Conservation (phyloP, 2,888 invertebrate species). For the Gryllus longicercus region DNA sequence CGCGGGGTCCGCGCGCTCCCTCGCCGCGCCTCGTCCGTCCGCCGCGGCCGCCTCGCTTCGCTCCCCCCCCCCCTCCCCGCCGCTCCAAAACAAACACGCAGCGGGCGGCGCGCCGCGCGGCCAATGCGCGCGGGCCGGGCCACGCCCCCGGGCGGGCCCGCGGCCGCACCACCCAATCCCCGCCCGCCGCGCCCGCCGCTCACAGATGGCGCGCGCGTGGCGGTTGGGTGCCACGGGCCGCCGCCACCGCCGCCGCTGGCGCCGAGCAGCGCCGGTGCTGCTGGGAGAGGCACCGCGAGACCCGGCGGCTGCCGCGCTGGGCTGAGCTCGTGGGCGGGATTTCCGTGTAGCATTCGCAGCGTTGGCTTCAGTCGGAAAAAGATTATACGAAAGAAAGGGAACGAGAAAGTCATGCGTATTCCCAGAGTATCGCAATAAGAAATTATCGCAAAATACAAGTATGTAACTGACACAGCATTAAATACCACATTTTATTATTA, state of each 20-base stretch:
- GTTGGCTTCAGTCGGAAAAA: no score
- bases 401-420: no score
- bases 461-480: no score
- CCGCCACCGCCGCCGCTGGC: not conserved
- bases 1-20: not conserved
- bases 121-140: not conserved
- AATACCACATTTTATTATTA: no score
- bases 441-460: no score
- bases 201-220: not conserved
- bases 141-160: not conserved
- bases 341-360: no score
- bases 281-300: not conserved
- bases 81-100: conserved; percentile 4
- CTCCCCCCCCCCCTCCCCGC: not conserved
- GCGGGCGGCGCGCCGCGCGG: conserved; percentile 7
- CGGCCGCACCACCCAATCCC: not conserved
- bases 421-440: no score
- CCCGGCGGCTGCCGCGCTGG: no score
- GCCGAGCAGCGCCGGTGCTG: not conserved
- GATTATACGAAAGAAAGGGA: no score
- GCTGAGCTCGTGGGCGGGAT: no score
- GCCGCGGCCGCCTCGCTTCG: not conserved
- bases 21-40: not conserved
- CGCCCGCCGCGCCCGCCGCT: not conserved
- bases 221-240: not conserved